Evolutionary conservation across 2,797 vertebrate species (phyloP), one percentile per base, ranked within the genome.

Genomic region (Anableps anableps): DNA sequence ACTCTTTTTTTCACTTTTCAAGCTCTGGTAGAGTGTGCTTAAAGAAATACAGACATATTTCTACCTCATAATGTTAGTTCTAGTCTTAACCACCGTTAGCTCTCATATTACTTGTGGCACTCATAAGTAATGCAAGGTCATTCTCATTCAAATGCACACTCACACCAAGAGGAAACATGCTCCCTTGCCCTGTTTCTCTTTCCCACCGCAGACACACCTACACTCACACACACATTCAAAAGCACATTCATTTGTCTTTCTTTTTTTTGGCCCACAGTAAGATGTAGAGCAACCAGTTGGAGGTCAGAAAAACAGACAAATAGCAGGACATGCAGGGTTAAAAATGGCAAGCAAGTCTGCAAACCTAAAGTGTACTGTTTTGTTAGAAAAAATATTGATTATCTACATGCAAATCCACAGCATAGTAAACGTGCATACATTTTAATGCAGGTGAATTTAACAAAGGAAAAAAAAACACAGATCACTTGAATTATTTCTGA

Each of bases 81-180:
- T 91, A 62, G 76, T 85, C 85, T 87, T 85, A 89, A 93, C 93
- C 88, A 6, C 94, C 75, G 72, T 91, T 88, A 68, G 91, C 86
- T 90, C 92, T 94, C 94, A 85, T 88, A 77, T 95, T 95, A 91
- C 94, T 93, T 89, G 89, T 92, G 91, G 92, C 92, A 92, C 88
- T 91, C 92, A 87, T 94, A 92, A 94, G 92, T 90, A 92, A 95
- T 93, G 93, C 91, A 74, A 93, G 94, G 94, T 94, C 93, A 94
- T 94, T 93, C 93, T 94, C 93, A 95, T 94, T 95, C 90, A 93
- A 89, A 95, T 94, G 93, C 92, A 89, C 74, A 36, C 88, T 91
- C 94, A 94, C 93, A 94, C 83, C 79, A 17, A 77, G 83, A 89
- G 93, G 90, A 95, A 94, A 94, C 89, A 75, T 85, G 84, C 83